Evolutionary conservation across 2,888 invertebrate genomes (phyloP), one percentile per base, ranked within the genome.

Genomic region (Ophion costatus): DNA sequence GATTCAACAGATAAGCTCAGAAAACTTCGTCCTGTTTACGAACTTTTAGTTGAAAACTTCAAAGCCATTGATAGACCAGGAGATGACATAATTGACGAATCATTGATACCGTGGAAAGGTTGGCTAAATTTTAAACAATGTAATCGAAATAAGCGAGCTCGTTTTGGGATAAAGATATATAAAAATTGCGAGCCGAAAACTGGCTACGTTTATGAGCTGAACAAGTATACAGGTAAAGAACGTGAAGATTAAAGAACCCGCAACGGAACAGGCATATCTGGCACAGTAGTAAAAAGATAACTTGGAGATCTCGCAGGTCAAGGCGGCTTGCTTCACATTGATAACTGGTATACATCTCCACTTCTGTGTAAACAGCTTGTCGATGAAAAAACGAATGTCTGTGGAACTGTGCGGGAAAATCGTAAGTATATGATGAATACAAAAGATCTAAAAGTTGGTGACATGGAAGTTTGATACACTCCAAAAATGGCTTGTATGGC

Each of bases 321-420:
- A 79, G 74, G 79, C 56, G 79, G 79, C 67, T 79, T 67, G 42
- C 73, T 73, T 80, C 63, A 80, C 29, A 73, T 80, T 64, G 80
- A 63, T 64, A 80, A 80, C 33, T 80, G 80, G 56, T 71, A 80
- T 73, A 80, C 56, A 73, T 80, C 64, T 45, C 71, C 38, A 71
- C 63, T 71, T 80, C 45, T 73, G 51, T 73, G 71, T 29, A 80
- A 70, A 64, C 63, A 73, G 51, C 80, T 71, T 70, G 45, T 59
- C 71, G 71, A 64, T 64, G 38, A 45, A 56, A 70, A 70, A 70
- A 51, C 70, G 29, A 51, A 70, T 70, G 33, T 24, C 57, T 71
- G 29, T 22, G 56, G 64, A 70, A 51, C 70, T 9, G 56, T 70
- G 2, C 64, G 64, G 20, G 64, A 38, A 64, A 64, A 64, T 38